Evolutionary conservation across 2,888 invertebrate species (phyloP).

Genomic region (Lymantria monacha): DNA sequence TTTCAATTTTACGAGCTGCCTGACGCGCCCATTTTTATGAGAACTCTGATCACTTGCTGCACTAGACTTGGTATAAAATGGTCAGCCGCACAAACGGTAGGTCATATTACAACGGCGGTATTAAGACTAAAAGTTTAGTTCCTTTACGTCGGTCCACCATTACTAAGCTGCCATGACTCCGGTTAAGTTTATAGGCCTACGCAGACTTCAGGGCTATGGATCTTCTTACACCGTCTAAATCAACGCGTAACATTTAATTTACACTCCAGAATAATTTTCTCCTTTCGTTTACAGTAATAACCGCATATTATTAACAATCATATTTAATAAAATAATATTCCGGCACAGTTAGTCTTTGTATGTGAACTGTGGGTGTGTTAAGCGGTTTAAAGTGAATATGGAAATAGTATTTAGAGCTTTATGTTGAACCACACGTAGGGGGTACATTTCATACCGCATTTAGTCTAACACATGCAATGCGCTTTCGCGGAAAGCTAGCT

Average conservation of each 20-base stretch:
- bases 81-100: slow-evolving; percentile 32
- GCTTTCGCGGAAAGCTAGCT: slow-evolving; percentile 70
- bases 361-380: slow-evolving; percentile 36
- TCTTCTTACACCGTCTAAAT: slow-evolving; percentile 48
- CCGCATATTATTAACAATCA: no score
- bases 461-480: slow-evolving; percentile 61
- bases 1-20: slow-evolving; percentile 68
- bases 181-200: slow-evolving; percentile 54
- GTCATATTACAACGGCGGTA: slow-evolving; percentile 44
- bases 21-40: slow-evolving; percentile 55
- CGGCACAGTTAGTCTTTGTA: slow-evolving; percentile 13
- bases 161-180: slow-evolving; percentile 50
- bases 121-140: slow-evolving; percentile 47
- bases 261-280: slow-evolving; percentile 46
- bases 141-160: slow-evolving; percentile 53
- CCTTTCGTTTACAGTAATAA: slow-evolving; percentile 33
- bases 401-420: slow-evolving; percentile 43
- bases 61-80: slow-evolving; percentile 33
- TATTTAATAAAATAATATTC: no score
- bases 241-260: slow-evolving; percentile 39
- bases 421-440: slow-evolving; percentile 53
- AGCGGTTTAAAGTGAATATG: slow-evolving; percentile 35
- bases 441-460: slow-evolving; percentile 53
- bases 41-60: slow-evolving; percentile 45
- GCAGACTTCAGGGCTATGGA: slow-evolving; percentile 42